Evolutionary conservation across 2,113 vertebrate species (phyloP).

Genomic region (Paradoxurus hermaphroditus): DNA sequence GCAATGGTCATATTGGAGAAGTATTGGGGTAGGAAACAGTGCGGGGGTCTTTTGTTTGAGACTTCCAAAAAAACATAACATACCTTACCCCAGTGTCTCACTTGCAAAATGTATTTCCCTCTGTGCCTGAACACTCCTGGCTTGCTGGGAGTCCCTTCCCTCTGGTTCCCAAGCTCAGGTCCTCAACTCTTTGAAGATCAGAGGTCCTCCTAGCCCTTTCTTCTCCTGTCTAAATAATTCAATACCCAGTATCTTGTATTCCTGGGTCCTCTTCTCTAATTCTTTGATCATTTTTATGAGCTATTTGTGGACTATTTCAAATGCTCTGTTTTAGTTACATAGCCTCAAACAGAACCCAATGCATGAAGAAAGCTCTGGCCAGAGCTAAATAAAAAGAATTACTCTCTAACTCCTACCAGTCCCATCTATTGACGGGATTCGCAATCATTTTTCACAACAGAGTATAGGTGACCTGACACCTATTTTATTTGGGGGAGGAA

Average conservation of each 20-base stretch:
- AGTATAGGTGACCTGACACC: background rate
- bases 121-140: background rate
- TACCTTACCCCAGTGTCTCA: background rate
- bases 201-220: background rate
- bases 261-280: background rate
- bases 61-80: slow-evolving; percentile 2
- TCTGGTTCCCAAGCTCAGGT: background rate
- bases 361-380: background rate
- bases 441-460: background rate
- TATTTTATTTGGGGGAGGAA: background rate
- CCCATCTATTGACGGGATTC: background rate
- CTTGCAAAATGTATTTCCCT: background rate
- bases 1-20: background rate
- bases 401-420: background rate
- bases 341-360: background rate
- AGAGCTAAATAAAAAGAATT: background rate
- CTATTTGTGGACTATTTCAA: background rate
- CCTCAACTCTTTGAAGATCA: background rate
- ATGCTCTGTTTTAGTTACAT: background rate
- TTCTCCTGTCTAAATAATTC: background rate
- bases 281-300: background rate
- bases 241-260: background rate
- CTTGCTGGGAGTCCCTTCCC: background rate
- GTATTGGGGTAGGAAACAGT: background rate
- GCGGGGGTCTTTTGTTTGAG: background rate